Conservation (phyloP, 1,140 invertebrate species). For the Lordiphosa collinella region DNA sequence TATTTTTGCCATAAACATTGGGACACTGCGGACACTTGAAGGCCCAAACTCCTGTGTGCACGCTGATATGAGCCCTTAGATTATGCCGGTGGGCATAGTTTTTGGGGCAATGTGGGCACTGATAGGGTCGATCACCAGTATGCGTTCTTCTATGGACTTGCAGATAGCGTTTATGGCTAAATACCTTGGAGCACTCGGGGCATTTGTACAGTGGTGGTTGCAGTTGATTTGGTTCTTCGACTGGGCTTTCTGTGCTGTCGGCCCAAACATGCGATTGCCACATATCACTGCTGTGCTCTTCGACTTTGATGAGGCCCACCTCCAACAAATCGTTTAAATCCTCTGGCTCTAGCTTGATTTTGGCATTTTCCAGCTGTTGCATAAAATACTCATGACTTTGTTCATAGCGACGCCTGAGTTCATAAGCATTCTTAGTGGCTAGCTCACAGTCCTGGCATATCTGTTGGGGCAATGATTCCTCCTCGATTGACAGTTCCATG, state of each 20-base stretch:
- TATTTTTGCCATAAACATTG: not conserved
- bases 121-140: not conserved
- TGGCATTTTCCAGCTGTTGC: not conserved
- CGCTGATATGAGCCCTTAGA: not conserved
- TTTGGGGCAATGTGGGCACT: not conserved
- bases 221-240: no score
- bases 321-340: not conserved
- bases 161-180: constrained; percentile 1
- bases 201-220: not conserved
- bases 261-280: not conserved
- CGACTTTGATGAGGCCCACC: not conserved
- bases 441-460: not conserved
- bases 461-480: not conserved
- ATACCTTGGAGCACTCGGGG: not conserved
- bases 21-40: not conserved
- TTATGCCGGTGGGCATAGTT: not conserved
- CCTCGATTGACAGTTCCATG: not conserved
- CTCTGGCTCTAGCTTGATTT: not conserved
- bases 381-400: not conserved
- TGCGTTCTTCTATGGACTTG: not conserved
- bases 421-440: not conserved
- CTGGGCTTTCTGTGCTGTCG: not conserved
- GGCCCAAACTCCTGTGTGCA: not conserved
- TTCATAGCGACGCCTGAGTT: not conserved
- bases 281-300: not conserved